A percentile compares a stretch with the other conserved stretches of the same genome.
phyloP scores from a whole-genome alignment of 2,888 invertebrate genomes.

The Marronus borbonicus region DNA sequence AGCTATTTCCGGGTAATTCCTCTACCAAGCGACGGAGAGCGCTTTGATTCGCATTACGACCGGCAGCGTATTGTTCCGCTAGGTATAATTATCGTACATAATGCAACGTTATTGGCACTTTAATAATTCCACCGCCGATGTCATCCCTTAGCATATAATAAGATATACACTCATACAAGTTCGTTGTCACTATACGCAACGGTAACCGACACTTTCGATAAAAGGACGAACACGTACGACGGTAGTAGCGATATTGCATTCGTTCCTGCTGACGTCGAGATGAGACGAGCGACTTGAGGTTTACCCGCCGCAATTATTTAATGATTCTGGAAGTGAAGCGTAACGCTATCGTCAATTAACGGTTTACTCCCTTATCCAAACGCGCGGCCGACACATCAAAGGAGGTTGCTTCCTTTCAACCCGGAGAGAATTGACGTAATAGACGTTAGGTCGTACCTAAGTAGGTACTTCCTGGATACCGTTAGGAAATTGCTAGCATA shows the following conservation, averaged over 20 bases:
- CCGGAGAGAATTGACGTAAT: not conserved
- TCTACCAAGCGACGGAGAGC: conserved; percentile 16
- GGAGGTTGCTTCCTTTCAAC: conserved; percentile 23
- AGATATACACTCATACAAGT: not conserved
- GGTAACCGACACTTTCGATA: not conserved
- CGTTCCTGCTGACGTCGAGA: not conserved
- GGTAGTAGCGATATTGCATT: not conserved
- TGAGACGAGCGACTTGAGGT: conserved; percentile 32
- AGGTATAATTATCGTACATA: conserved; percentile 38
- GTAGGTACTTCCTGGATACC: not conserved
- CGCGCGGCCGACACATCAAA: conserved; percentile 33
- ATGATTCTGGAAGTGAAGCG: conserved; percentile 44
- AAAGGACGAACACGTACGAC: not conserved
- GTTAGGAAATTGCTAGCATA: conserved; percentile 3
- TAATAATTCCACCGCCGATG: conserved; percentile 4
- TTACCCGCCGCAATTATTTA: conserved; percentile 43
- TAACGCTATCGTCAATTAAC: conserved; percentile 38
- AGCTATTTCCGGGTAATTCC: conserved; percentile 18
- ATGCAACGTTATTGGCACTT: conserved; percentile 26
- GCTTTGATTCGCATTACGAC: conserved; percentile 17
- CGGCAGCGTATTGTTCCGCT: conserved; percentile 3
- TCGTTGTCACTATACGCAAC: not conserved
- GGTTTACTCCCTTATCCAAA: conserved; percentile 32
- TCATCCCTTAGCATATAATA: not conserved
- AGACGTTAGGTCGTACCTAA: not conserved